These are phyloP conservation scores for Fulica atra DNA, from an alignment of 2,113 vertebrate genomes.

Conservation along the genomic window DNA sequence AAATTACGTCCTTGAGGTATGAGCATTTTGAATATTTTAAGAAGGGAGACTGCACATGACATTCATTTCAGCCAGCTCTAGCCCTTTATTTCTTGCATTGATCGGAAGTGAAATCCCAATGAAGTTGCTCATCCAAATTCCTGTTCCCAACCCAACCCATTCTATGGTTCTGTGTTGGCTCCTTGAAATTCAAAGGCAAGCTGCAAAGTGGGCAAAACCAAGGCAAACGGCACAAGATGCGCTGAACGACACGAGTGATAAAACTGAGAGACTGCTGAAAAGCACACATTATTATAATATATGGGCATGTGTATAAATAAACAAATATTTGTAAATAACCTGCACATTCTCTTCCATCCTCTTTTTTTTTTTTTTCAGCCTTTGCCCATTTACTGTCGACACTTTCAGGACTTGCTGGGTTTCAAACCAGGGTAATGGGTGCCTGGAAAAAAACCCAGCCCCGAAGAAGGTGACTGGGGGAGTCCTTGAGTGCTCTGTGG, in stretches of 20 bases:
- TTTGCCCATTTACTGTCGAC: background rate
- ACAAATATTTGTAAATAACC: background rate
- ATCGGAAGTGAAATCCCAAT: background rate
- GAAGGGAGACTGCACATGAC: background rate
- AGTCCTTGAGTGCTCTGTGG: fast-evolving
- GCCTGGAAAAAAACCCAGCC: background rate
- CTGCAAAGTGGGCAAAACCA: background rate
- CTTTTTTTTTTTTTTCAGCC: background rate
- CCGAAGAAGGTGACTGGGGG: background rate
- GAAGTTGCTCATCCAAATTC: background rate
- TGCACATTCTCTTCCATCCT: background rate
- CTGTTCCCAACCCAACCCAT: background rate
- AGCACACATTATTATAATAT: background rate
- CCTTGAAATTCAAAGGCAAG: background rate
- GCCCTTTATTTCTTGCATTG: background rate
- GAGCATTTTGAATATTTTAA: conserved; percentile 39
- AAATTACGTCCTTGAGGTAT: background rate
- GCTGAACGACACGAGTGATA: background rate
- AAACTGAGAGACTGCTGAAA: background rate
- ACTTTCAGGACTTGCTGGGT: background rate
- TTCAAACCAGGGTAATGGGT: background rate
- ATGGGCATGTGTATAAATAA: background rate
- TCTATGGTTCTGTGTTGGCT: background rate
- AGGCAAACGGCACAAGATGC: background rate
- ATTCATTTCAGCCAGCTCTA: background rate